Base-by-base conservation (phyloP, 2,888 invertebrate genomes). In the Agrotis puta region DNA sequence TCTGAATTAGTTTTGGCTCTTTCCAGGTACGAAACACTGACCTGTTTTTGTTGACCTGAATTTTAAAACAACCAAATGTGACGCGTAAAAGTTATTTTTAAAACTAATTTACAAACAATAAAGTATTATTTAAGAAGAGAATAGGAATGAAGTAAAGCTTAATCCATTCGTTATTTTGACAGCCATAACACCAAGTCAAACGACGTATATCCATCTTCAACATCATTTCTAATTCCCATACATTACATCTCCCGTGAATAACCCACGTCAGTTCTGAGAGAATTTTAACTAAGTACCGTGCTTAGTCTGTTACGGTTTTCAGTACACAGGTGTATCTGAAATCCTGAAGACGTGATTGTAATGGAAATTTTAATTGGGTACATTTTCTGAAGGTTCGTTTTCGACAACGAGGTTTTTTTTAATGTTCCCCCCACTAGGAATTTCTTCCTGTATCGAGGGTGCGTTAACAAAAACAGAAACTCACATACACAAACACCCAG, bases 231-330 rank as follows among this genome's bases (percentile, higher is more conserved):
- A 56, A 73, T 69, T 62, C 51, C 27, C 24, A 18, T 73, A 64
- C 14, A 64, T 64, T 14, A 64, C 50, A 16, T 11, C 57, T 48
- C 61, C n/a, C 7, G 77, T 56, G 64, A 66, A 50, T 74, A 63
- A 73, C 59, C 73, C 39, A 59, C 61, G 57, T 74, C 65, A 77
- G 56, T 57, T 61, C 27, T 57, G 53, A 39, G 57, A 33, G 39
- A 62, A 70, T 64, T 76, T 80, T 70, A 47, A 63, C 39, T 63
- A 79, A 73, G 45, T 50, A 39, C 27, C 43, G 13, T 48, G 16
- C 4, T 16, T 33, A 24, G 24, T 5, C 20, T 24, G 14, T 14
- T 50, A 57, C 20, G 18, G 43, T n/a, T 33, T 58, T 7, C 24
- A 33, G 18, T 58, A 20, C 27, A n/a, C 76, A 58, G 22, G 18